Base-by-base conservation (phyloP, 1,140 invertebrate species). In the Samia ricini region DNA sequence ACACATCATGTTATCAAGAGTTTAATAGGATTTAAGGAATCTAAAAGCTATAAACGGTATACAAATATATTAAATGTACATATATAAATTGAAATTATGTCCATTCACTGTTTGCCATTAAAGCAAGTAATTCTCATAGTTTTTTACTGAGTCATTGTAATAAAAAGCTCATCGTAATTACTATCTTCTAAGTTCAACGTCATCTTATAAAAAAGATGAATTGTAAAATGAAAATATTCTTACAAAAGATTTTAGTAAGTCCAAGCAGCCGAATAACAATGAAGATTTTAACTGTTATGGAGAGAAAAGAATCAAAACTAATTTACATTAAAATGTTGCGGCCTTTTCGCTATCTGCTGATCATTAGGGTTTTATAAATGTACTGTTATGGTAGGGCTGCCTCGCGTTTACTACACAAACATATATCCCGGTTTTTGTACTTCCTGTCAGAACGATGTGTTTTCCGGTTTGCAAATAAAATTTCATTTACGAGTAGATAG, bases 341-440 rank as follows among this genome's bases (percentile, higher is more conserved):
- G 51, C 51, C 49, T 26, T 24, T 51, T 29, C 50, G 49, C 60
- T 18, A 62, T 24, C 48, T 58, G 10, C 22, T 49, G 50, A 57
- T 64, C 66, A 61, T 64, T 68, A 64, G 56, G 60, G 67, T 57
- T 67, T 71, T 63, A 71, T 65, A 71, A 74, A 71, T 68, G 69
- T 59, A 36, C 20, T 55, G 50, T 76, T 72, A 70, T 58, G 33
- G 33, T 42, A 42, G 33, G 33, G 33, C 33, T 42, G 33, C 10
- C 15, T 15, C 33, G 33, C 10, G 33, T 42, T 42, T 42, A 15
- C 15, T 0, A 42, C 33, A 42, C 33, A 15, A 12, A 15, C 10
- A 42, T 10, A 29, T 42, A 42, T 42, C 33, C 33, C 15, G 33
- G 7, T 42, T 12, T 42, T 15, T 42, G n/a, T 42, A 42, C 15